phyloP scores from a whole-genome alignment of 1,140 invertebrate genomes.

The Hyles euphorbiae region DNA sequence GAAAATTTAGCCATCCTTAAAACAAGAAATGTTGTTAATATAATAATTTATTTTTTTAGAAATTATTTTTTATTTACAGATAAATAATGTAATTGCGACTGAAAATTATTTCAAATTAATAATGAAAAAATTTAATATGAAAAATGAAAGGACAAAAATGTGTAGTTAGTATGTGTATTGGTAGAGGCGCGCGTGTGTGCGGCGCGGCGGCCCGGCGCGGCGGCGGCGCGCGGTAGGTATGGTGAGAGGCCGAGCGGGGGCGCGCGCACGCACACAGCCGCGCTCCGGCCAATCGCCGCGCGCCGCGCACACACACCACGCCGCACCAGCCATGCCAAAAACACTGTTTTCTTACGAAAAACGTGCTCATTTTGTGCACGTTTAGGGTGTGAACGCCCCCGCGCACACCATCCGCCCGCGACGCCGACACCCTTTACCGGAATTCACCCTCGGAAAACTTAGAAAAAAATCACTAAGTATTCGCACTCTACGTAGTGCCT shows the following conservation, averaged over 20 bases:
- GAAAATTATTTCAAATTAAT: too few species aligned
- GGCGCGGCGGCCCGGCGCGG: constrained; percentile 19
- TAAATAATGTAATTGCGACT: too few species aligned
- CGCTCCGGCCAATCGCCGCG: constrained; percentile 45
- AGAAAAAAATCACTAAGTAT: constrained; percentile 52
- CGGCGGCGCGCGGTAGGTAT: constrained; percentile 30
- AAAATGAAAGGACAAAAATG: constrained; percentile 19
- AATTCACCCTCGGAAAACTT: constrained; percentile 8
- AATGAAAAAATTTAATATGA: too few species aligned
- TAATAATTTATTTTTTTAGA: too few species aligned
- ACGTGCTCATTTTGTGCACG: constrained; percentile 47
- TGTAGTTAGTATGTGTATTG: constrained; percentile 12
- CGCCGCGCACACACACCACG: constrained; percentile 36
- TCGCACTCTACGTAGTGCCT: constrained; percentile 20
- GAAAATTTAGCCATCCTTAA: too few species aligned
- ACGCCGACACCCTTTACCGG: neutral
- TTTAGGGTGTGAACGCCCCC: constrained; percentile 44
- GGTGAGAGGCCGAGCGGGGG: constrained; percentile 36
- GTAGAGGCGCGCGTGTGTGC: constrained; percentile 10
- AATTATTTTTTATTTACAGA: too few species aligned
- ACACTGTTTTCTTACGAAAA: constrained; percentile 39
- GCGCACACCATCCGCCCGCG: constrained; percentile 35
- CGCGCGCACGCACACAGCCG: constrained; percentile 33
- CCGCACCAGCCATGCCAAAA: constrained; percentile 26
- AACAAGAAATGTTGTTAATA: too few species aligned